A percentile compares a stretch with the other conserved stretches of the same genome.
These are phyloP conservation scores for Philaethria dido DNA, from an alignment of 2,888 invertebrate species.

Conservation along the genomic window DNA sequence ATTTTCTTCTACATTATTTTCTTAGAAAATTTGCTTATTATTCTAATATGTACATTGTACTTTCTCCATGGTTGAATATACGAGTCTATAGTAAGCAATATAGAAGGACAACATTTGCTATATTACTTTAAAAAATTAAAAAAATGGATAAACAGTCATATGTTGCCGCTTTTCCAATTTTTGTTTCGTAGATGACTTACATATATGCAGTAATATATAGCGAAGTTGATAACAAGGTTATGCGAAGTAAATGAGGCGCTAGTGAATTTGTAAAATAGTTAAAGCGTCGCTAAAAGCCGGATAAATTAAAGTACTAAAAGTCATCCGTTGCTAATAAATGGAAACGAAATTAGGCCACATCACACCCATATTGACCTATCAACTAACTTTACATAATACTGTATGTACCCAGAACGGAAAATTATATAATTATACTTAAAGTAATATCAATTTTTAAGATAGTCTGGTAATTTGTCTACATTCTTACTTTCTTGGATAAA, in stretches of 20 bases:
- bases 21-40: not conserved
- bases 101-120: no score
- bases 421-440: no score
- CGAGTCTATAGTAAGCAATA: no score
- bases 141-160: no score
- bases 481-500: no score
- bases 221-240: not conserved
- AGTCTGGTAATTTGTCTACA: not conserved
- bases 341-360: conserved; percentile 31
- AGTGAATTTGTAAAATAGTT: conserved; percentile 3
- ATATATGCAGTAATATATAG: not conserved
- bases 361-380: conserved; percentile 13
- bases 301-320: conserved; percentile 16
- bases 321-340: conserved; percentile 28
- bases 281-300: not conserved
- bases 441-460: no score
- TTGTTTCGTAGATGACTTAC: no score
- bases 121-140: no score
- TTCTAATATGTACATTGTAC: not conserved
- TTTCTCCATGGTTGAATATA: no score
- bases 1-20: not conserved
- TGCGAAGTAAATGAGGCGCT: not conserved
- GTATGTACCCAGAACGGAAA: not conserved
- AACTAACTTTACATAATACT: not conserved
- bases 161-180: no score